A percentile compares a stretch with the other conserved stretches of the same genome.
Conservation (phyloP, 2,113 vertebrate species). For the Solea senegalensis region DNA sequence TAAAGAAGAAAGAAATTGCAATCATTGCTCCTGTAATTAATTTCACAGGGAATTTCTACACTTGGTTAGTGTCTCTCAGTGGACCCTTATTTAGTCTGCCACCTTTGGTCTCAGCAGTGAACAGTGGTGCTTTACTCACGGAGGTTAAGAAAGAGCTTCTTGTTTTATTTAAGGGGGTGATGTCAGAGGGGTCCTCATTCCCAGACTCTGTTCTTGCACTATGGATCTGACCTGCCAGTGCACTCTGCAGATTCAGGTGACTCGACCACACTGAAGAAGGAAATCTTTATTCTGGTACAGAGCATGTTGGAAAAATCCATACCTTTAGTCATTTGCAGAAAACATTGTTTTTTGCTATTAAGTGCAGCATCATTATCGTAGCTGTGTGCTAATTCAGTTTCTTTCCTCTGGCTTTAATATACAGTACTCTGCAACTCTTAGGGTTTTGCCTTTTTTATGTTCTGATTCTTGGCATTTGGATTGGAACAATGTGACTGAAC, state of each 20-base stretch:
- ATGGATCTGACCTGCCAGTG: constrained; percentile 16
- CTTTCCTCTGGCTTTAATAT: too few relatives aligned
- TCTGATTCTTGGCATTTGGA: too few relatives aligned
- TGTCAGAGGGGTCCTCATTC: constrained; percentile 16
- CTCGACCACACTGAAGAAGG: neutral
- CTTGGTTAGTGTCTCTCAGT: constrained; percentile 45
- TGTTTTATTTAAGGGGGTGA: constrained; percentile 41
- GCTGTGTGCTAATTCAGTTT: too few relatives aligned
- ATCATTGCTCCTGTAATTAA: constrained; percentile 61
- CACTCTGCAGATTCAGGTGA: constrained; percentile 15
- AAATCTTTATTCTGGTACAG: neutral
- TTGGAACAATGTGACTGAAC: too few relatives aligned
- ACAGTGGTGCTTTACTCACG: constrained; percentile 18
- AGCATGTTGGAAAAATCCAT: neutral
- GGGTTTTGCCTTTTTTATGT: too few relatives aligned
- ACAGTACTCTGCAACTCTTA: too few relatives aligned
- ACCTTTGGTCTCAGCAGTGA: constrained; percentile 42
- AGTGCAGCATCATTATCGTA: neutral
- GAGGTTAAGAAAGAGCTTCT: constrained; percentile 58
- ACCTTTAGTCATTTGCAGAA: neutral
- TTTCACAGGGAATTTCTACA: constrained; percentile 66
- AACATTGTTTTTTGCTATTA: neutral
- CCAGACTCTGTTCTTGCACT: constrained; percentile 25
- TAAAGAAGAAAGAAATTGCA: constrained; percentile 35
- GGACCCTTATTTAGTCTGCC: constrained; percentile 57